A percentile compares a stretch with the other conserved stretches of the same genome.
Evolutionary conservation across 2,888 invertebrate genomes (phyloP).

Genomic region (Ophion costatus): DNA sequence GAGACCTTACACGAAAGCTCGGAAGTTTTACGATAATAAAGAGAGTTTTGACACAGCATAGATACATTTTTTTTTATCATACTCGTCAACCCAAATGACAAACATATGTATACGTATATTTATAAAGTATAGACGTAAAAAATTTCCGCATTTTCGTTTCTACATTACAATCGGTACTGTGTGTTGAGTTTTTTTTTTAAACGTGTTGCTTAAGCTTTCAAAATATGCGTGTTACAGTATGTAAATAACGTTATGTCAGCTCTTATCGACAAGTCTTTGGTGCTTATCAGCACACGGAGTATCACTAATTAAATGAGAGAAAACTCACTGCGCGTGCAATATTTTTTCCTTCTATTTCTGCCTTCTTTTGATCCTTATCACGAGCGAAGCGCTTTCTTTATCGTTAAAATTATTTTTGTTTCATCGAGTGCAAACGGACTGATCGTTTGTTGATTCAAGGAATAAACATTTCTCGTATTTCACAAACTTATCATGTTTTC

Average conservation of each 20-base stretch:
- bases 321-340: constrained; percentile 17
- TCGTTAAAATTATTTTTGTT: constrained; percentile 6
- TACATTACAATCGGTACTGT: not conserved
- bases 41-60: not conserved
- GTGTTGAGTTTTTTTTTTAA: not conserved
- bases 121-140: not conserved
- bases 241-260: constrained; percentile 48
- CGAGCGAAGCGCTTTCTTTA: not conserved
- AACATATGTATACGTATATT: not conserved
- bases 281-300: constrained; percentile 42
- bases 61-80: not conserved
- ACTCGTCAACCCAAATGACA: not conserved
- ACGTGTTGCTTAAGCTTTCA: not conserved
- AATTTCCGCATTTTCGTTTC: not conserved
- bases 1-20: not conserved
- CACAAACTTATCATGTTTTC: not conserved
- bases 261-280: constrained; percentile 32
- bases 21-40: not conserved
- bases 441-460: not conserved
- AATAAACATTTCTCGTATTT: not conserved
- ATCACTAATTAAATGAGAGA: constrained; percentile 36
- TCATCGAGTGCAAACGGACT: not conserved
- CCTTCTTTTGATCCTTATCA: constrained; percentile 5
- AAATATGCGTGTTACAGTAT: constrained; percentile 7
- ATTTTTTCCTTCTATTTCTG: not conserved